Percentiles rank a stretch among this genome's conserved stretches.
phyloP scores from a whole-genome alignment of 2,888 invertebrate genomes.

The Cistogaster globosa region DNA sequence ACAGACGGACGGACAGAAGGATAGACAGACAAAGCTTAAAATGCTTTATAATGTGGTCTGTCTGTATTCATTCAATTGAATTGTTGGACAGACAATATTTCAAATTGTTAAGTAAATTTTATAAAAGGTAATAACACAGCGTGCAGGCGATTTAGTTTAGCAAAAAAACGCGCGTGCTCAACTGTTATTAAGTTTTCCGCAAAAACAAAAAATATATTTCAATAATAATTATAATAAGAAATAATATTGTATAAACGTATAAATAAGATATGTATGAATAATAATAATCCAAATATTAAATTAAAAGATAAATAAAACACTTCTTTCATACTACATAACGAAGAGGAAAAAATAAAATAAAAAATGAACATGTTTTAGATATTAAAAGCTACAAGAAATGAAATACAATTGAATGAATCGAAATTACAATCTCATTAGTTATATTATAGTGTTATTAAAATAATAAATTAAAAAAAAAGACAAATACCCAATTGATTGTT shows the following conservation, averaged over 20 bases:
- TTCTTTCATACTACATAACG: conserved; percentile 35
- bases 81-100: conserved; percentile 39
- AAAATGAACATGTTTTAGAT: conserved; percentile 49
- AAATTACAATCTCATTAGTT: conserved; percentile 33
- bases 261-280: no score
- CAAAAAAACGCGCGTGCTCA: conserved; percentile 70
- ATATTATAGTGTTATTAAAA: conserved; percentile 25
- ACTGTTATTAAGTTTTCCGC: conserved; percentile 65
- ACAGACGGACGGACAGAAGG: conserved; percentile 6
- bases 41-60: conserved; percentile 29
- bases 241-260: no score
- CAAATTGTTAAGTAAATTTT: conserved; percentile 58
- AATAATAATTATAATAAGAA: conserved; percentile 3
- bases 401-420: conserved; percentile 38
- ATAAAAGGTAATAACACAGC: conserved; percentile 71
- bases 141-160: conserved; percentile 66
- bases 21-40: conserved; percentile 33
- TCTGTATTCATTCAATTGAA: conserved; percentile 38
- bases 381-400: conserved; percentile 32
- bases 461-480: no score
- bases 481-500: conserved; percentile 1
- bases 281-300: conserved; percentile 33
- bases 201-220: conserved; percentile 16
- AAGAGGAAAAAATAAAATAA: conserved; percentile 73
- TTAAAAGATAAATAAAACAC: conserved; percentile 35